Percentiles rank a stretch among this genome's conserved stretches.
Conservation (phyloP, 2,888 invertebrate genomes). For the Capitulum mitella region DNA sequence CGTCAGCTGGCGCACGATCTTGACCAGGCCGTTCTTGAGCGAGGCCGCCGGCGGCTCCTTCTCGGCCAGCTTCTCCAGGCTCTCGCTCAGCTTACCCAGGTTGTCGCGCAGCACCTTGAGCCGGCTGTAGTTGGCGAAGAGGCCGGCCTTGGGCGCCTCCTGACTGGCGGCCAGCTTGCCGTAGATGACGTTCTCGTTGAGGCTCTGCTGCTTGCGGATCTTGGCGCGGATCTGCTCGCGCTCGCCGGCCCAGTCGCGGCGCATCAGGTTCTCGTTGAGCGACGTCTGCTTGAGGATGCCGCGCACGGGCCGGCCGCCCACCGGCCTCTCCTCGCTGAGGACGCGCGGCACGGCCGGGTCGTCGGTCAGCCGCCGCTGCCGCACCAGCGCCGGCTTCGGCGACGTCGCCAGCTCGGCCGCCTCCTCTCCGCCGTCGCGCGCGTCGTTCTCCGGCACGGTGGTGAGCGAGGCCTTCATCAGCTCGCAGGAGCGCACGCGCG, state of each 20-base stretch:
- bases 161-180: not conserved
- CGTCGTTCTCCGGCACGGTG: constrained; percentile 12
- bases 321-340: not conserved
- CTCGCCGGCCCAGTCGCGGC: constrained; percentile 41
- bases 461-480: not conserved
- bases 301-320: not conserved
- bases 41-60: constrained; percentile 61
- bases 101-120: constrained; percentile 36
- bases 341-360: not conserved
- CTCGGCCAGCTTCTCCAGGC: constrained; percentile 27
- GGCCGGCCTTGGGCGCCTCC: not conserved
- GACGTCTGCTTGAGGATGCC: constrained; percentile 75
- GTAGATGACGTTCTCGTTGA: constrained; percentile 26
- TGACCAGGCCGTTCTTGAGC: constrained; percentile 51
- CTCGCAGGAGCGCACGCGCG: not conserved
- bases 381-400: constrained; percentile 6
- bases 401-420: not conserved
- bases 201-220: constrained; percentile 22
- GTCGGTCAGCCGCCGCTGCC: not conserved
- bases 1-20: constrained; percentile 34
- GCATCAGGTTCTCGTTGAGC: constrained; percentile 76
- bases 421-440: too few species aligned
- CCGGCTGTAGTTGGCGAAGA: constrained; percentile 33
- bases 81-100: constrained; percentile 34
- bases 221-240: constrained; percentile 58